A percentile compares a stretch with the other conserved stretches of the same genome.
Conservation (phyloP, 2,888 invertebrate genomes). For the Pristionchus maxplancki region DNA sequence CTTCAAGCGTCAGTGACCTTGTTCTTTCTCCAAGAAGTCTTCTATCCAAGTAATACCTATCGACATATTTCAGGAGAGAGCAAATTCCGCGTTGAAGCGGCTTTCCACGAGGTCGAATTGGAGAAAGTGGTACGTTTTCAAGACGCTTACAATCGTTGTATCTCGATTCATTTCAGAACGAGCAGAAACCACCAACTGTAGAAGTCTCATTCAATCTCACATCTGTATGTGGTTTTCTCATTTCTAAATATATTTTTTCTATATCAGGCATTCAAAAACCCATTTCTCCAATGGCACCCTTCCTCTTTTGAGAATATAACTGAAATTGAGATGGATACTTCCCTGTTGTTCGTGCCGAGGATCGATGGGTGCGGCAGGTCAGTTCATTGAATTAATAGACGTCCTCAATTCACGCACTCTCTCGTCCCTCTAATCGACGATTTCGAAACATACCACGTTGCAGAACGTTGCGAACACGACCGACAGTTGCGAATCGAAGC, state of each 20-base stretch:
- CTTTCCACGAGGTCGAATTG: neutral
- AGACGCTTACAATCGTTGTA: neutral
- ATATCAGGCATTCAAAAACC: neutral
- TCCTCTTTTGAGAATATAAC: neutral
- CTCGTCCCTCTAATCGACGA: too few species aligned
- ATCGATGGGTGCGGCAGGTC: neutral
- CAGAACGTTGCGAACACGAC: neutral
- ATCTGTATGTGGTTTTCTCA: neutral
- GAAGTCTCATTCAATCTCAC: neutral
- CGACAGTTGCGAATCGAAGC: neutral
- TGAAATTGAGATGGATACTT: neutral
- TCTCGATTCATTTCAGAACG: neutral
- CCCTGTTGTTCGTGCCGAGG: neutral
- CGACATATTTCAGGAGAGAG: neutral
- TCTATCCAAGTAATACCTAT: too few species aligned
- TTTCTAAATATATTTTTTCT: neutral
- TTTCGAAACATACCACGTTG: too few species aligned
- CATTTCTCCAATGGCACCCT: neutral
- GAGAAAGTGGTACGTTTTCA: neutral
- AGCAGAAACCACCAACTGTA: neutral
- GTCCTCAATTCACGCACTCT: too few species aligned
- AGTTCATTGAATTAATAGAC: too few species aligned
- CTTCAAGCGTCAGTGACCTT: neutral
- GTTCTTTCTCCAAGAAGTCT: neutral
- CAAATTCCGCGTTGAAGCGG: neutral